phyloP scores from a whole-genome alignment of 2,888 invertebrate genomes.

The Cynaeus angustus region DNA sequence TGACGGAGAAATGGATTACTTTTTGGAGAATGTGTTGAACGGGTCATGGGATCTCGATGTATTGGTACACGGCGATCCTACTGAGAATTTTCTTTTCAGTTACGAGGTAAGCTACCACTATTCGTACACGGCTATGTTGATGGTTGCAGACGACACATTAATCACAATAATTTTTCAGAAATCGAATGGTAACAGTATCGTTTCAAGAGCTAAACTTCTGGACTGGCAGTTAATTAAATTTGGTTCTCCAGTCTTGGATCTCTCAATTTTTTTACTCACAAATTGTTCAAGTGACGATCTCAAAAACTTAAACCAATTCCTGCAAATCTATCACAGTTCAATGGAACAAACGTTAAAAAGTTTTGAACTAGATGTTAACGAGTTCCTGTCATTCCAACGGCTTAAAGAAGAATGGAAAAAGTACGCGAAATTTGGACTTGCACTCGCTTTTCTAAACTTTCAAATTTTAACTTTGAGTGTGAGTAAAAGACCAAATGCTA shows the following conservation, averaged over 20 bases:
- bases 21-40: constrained; percentile 14
- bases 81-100: constrained; percentile 14
- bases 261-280: constrained; percentile 16
- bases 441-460: constrained; percentile 21
- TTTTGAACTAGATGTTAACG: not conserved
- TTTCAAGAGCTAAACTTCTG: constrained; percentile 20
- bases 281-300: constrained; percentile 22
- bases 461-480: not conserved
- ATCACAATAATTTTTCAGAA: constrained; percentile 14
- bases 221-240: constrained; percentile 28
- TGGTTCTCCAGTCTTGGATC: constrained; percentile 25
- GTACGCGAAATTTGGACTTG: constrained; percentile 24
- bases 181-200: not conserved
- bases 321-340: constrained; percentile 5
- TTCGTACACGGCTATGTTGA: no score
- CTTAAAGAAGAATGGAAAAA: constrained; percentile 29
- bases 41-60: not conserved
- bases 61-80: constrained; percentile 25
- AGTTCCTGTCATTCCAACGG: constrained; percentile 4
- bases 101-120: constrained; percentile 26
- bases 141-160: no score
- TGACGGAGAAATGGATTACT: not conserved
- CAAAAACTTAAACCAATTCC: not conserved
- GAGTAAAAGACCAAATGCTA: constrained; percentile 11
- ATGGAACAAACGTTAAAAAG: not conserved